Evolutionary conservation across 1,140 invertebrate genomes (phyloP).

Genomic region (Papilio xuthus): DNA sequence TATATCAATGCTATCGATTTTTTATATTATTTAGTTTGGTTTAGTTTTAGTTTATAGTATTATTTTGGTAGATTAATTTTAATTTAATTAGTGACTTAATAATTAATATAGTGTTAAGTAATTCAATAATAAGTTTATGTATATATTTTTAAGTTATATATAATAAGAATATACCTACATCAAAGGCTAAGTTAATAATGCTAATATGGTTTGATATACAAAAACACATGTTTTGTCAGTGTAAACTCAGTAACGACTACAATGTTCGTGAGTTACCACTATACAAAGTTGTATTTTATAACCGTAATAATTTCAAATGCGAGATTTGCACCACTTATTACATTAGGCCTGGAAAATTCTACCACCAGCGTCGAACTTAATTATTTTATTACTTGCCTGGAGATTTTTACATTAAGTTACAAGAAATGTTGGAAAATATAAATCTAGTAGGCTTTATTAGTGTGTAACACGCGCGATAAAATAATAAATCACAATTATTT

Average conservation of each 20-base stretch:
- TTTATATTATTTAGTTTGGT: too few relatives aligned
- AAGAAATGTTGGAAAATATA: not conserved
- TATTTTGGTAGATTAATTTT: too few relatives aligned
- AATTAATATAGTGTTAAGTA: too few relatives aligned
- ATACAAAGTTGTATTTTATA: not conserved
- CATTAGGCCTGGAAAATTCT: not conserved
- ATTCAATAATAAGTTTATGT: too few relatives aligned
- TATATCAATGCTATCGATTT: too few relatives aligned
- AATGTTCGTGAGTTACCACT: not conserved
- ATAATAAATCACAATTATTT: not conserved
- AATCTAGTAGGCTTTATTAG: not conserved
- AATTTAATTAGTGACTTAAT: too few relatives aligned
- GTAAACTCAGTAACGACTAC: not conserved
- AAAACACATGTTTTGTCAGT: not conserved
- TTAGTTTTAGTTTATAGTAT: too few relatives aligned
- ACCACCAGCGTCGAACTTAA: not conserved
- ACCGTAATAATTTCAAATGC: constrained; percentile 10
- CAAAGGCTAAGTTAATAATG: too few relatives aligned
- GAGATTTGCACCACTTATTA: constrained; percentile 6
- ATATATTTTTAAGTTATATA: too few relatives aligned
- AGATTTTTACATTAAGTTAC: not conserved
- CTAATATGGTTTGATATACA: not conserved
- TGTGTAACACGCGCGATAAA: not conserved
- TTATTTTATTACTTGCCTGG: constrained; percentile 11
- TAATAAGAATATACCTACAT: too few relatives aligned